phyloP scores from a whole-genome alignment of 2,113 vertebrate species.

The Callipepla californica region DNA sequence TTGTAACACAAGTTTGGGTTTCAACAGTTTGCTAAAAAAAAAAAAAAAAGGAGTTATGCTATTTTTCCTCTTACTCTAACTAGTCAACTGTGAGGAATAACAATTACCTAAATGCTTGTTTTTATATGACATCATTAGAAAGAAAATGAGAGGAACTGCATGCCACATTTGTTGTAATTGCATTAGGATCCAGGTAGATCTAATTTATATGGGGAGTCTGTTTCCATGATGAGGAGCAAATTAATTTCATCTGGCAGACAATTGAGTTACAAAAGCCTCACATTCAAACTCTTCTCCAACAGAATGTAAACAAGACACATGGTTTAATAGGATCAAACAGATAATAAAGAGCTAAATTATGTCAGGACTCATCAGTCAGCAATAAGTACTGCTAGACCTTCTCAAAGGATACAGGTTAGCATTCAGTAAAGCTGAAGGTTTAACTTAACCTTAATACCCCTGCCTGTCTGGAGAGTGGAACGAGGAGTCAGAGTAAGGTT shows the following conservation, averaged over 20 bases:
- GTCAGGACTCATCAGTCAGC: background rate
- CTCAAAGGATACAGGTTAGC: background rate
- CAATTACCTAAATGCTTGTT: background rate
- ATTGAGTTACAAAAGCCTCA: slow-evolving; percentile 20
- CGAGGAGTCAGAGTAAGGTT: background rate
- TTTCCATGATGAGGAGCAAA: slow-evolving; percentile 44
- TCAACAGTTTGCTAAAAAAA: background rate
- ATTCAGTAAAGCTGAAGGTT: background rate
- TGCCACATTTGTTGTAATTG: slow-evolving; percentile 28
- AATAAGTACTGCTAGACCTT: background rate
- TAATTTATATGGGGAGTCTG: slow-evolving; percentile 14
- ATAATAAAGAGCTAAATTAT: background rate
- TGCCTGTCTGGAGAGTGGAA: background rate
- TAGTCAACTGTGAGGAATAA: background rate
- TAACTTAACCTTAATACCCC: background rate
- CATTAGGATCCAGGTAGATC: slow-evolving; percentile 14
- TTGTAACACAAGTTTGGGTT: background rate
- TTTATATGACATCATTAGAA: background rate
- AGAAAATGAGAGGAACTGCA: slow-evolving; percentile 28
- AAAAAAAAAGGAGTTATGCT: background rate
- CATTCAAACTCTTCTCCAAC: background rate
- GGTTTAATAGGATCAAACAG: slow-evolving; percentile 9
- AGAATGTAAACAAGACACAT: slow-evolving; percentile 12
- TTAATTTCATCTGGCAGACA: slow-evolving; percentile 7
- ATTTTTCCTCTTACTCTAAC: background rate